Percentiles rank a stretch among this genome's conserved stretches.
phyloP scores from a whole-genome alignment of 2,797 vertebrate species.

The Amniataba percoides region DNA sequence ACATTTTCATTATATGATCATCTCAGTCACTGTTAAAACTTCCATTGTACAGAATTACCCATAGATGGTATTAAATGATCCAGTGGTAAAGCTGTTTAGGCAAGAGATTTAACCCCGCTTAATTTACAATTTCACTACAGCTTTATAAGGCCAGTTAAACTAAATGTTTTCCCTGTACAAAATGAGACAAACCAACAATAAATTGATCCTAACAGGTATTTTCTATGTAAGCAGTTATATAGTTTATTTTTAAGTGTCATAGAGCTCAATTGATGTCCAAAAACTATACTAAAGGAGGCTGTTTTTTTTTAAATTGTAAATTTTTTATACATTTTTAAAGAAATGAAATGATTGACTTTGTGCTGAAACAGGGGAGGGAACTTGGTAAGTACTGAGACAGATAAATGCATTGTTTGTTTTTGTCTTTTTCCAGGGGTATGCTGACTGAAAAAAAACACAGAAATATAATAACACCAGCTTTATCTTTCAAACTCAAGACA shows the following conservation, averaged over 20 bases:
- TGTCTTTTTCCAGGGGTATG: not conserved
- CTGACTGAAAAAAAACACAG: not conserved
- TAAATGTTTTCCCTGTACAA: not conserved
- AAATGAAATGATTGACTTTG: not conserved
- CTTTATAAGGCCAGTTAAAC: not conserved
- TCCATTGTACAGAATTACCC: not conserved
- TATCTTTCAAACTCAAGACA: not conserved
- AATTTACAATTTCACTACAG: not conserved
- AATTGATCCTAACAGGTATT: not conserved
- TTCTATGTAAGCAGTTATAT: not conserved
- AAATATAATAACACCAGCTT: not conserved
- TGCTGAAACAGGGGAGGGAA: not conserved
- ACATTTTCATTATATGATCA: slow-evolving; percentile 10
- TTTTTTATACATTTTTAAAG: not conserved
- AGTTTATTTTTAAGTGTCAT: not conserved
- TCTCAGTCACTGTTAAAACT: not conserved
- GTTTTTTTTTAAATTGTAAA: not conserved
- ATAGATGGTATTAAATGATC: not conserved
- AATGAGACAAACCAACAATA: not conserved
- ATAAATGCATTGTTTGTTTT: not conserved
- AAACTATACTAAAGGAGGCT: no score
- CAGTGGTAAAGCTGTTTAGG: not conserved
- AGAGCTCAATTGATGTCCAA: not conserved
- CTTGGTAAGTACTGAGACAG: not conserved
- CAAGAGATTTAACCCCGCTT: not conserved